Percentiles rank a stretch among this genome's conserved stretches.
These are phyloP conservation scores for Cyprinodon variegatus DNA, from an alignment of 2,113 vertebrate species.

Conservation along the genomic window DNA sequence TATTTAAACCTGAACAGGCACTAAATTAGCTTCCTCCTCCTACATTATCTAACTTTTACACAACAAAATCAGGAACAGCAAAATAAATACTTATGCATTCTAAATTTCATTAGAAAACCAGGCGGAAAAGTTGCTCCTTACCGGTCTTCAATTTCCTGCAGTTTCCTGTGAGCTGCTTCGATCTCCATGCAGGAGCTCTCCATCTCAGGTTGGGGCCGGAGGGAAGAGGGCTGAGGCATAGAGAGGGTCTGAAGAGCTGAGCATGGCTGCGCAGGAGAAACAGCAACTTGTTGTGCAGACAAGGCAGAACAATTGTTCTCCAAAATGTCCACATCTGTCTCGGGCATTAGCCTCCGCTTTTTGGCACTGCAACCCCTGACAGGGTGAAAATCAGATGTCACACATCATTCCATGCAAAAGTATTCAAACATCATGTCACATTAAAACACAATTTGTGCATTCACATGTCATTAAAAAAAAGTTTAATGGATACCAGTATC, in stretches of 20 bases:
- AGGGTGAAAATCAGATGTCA: constrained; percentile 7
- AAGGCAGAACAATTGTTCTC: constrained; percentile 37
- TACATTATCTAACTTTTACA: neutral
- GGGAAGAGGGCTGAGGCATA: constrained; percentile 14
- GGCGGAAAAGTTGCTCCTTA: constrained; percentile 19
- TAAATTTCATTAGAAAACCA: neutral
- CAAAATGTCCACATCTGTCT: constrained; percentile 44
- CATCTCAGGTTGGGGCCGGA: constrained; percentile 28
- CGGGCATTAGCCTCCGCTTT: constrained; percentile 71
- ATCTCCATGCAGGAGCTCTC: constrained; percentile 79
- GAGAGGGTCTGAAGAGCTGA: constrained; percentile 8
- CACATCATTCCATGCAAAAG: neutral
- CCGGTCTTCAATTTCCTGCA: constrained; percentile 83
- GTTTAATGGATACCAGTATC: neutral
- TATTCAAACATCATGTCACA: neutral
- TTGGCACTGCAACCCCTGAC: constrained; percentile 78
- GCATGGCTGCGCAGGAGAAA: constrained; percentile 30
- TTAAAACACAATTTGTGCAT: neutral
- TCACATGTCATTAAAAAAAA: neutral
- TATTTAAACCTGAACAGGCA: neutral
- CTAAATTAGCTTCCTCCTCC: neutral
- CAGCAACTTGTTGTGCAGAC: constrained; percentile 27
- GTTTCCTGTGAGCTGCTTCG: constrained; percentile 79
- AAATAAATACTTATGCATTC: neutral
- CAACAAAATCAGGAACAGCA: neutral